phyloP scores from a whole-genome alignment of 1,140 invertebrate species.

The Heliconius eleuchia region DNA sequence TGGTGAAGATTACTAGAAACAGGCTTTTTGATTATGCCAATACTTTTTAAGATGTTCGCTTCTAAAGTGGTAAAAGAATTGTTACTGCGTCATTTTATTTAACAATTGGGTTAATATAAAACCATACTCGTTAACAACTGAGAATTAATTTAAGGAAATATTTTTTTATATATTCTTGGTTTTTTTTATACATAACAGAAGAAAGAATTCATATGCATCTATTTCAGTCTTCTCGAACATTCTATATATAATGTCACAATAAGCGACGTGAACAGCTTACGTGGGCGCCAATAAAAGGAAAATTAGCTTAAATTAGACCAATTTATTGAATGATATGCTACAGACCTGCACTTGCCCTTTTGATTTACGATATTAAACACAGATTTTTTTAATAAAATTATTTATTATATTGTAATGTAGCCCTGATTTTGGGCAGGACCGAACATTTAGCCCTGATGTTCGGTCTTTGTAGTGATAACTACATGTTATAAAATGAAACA shows the following conservation, averaged over 20 bases:
- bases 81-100: no score
- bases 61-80: no score
- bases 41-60: no score
- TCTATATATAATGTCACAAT: slow-evolving; percentile 43
- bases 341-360: slow-evolving; percentile 17
- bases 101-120: no score
- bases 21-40: no score
- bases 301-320: slow-evolving; percentile 60
- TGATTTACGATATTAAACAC: neutral
- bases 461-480: neutral
- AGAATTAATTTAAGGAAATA: no score
- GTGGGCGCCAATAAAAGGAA: slow-evolving; percentile 58
- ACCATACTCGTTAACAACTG: no score
- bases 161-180: no score
- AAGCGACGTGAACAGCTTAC: slow-evolving; percentile 32
- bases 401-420: neutral
- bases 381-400: neutral
- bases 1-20: no score
- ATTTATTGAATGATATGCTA: slow-evolving; percentile 26
- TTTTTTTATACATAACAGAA: neutral
- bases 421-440: neutral
- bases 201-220: neutral
- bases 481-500: no score
- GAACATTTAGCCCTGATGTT: neutral
- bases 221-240: slow-evolving; percentile 22